These are phyloP conservation scores for Eristalinus aeneus DNA, from an alignment of 2,888 invertebrate species.

Conservation along the genomic window DNA sequence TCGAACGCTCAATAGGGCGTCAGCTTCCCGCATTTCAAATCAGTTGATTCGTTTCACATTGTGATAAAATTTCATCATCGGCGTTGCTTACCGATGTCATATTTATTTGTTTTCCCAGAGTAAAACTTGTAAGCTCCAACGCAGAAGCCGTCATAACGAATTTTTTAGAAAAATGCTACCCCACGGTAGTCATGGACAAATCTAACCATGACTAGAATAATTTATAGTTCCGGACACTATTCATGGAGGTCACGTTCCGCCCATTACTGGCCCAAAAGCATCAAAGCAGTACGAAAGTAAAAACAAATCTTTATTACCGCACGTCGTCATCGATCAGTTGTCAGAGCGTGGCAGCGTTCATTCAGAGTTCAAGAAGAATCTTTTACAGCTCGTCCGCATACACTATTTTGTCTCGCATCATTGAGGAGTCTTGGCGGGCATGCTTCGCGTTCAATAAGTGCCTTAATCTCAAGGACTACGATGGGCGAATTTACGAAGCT, in stretches of 20 bases:
- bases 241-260: constrained; percentile 20
- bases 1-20: background rate
- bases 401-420: too few relatives aligned
- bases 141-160: background rate
- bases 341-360: background rate
- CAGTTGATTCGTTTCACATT: background rate
- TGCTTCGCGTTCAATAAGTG: background rate
- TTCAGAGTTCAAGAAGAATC: background rate
- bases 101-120: background rate
- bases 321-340: background rate
- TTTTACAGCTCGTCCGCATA: background rate
- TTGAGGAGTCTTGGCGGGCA: too few relatives aligned
- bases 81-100: background rate
- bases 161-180: constrained; percentile 7
- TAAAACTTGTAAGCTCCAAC: background rate
- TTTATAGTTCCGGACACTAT: constrained; percentile 6
- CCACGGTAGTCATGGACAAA: background rate
- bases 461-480: background rate
- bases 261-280: constrained; percentile 12
- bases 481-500: background rate
- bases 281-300: constrained; percentile 11
- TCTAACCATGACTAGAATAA: constrained; percentile 31
- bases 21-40: background rate
- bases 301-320: constrained; percentile 5
- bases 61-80: background rate